Base-by-base conservation (phyloP, 1,140 invertebrate species). In the Agraylea sexmaculata region DNA sequence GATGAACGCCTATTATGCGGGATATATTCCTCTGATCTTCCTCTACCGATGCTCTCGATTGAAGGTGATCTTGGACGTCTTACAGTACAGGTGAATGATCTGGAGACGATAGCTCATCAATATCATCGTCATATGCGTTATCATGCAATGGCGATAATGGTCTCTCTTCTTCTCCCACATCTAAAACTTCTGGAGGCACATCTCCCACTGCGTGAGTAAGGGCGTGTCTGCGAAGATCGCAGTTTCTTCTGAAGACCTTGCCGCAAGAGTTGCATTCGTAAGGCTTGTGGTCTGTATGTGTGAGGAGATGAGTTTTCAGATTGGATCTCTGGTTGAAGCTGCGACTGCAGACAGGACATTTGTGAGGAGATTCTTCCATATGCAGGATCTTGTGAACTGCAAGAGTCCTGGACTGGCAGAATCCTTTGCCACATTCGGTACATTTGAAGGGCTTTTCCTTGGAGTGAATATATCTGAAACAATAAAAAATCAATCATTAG, bases 401-500 rank as follows among this genome's bases (percentile, higher is more conserved):
- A 45, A 96, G 64, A 1, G 91, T 95, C 23, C 91, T 70, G 12
- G 86, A 88, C 56, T 96, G 92, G 58, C 91, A 95, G 68, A 97
- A 96, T 10, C 90, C 91, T 65, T 95, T 95, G 34, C 89, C 88
- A 56, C 92, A 96, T 62, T 93, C 87, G 12, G 77, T 79, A 60
- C 92, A 96, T 65, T 91, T 94, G 71, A 93, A 96, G 0, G 92
- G 91, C 57, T 95, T 96, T 62, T 95, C 90, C 64, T 94, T 95
- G 19, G 86, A 89, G 64, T 96, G 92, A 47, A 94, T 96, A 59
- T 92, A 95, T 69, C 90, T 95, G 73, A 18, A 76, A 74, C 47
- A 59, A 59, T 57, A 40, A 58, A 57, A 57, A 41, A 17, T 45
- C 17, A 39, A 6, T 19, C 25, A 44, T 6, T 28, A 43, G 18